phyloP scores from a whole-genome alignment of 2,797 vertebrate species.

The Premnoplex brunnescens region DNA sequence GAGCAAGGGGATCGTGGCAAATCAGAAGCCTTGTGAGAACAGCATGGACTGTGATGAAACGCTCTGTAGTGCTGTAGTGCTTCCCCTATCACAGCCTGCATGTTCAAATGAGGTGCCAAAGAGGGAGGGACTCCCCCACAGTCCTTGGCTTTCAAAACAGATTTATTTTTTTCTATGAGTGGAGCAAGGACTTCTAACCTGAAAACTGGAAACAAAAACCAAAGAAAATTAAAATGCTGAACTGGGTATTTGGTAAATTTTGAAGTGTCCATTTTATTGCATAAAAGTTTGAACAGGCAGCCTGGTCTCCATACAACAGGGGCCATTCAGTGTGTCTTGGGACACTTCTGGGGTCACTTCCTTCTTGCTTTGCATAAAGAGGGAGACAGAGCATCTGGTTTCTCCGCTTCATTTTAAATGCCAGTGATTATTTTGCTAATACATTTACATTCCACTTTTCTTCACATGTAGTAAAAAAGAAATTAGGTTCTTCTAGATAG shows the following conservation, averaged over 20 bases:
- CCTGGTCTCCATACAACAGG: not conserved
- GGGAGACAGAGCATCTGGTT: conserved; percentile 7
- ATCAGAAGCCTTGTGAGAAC: not conserved
- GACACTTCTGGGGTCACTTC: not conserved
- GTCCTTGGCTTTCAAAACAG: not conserved
- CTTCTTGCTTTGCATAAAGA: conserved; percentile 7
- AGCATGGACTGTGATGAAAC: not conserved
- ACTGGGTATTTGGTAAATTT: not conserved
- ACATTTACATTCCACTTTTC: not conserved
- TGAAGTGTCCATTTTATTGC: not conserved
- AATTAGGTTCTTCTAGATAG: not conserved
- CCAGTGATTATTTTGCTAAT: not conserved
- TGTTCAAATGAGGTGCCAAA: not conserved
- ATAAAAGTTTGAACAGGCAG: not conserved
- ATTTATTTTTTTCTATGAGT: not conserved
- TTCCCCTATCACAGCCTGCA: not conserved
- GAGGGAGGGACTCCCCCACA: not conserved
- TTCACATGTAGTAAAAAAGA: not conserved
- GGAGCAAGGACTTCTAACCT: not conserved
- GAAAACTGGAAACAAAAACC: not conserved
- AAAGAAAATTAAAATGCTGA: not conserved
- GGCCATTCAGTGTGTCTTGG: not conserved
- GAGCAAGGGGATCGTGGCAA: not conserved
- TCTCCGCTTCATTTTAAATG: conserved; percentile 18
- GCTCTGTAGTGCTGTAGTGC: not conserved